Base-by-base conservation (phyloP, 2,113 vertebrate genomes). In the Corvus moneduloides region DNA sequence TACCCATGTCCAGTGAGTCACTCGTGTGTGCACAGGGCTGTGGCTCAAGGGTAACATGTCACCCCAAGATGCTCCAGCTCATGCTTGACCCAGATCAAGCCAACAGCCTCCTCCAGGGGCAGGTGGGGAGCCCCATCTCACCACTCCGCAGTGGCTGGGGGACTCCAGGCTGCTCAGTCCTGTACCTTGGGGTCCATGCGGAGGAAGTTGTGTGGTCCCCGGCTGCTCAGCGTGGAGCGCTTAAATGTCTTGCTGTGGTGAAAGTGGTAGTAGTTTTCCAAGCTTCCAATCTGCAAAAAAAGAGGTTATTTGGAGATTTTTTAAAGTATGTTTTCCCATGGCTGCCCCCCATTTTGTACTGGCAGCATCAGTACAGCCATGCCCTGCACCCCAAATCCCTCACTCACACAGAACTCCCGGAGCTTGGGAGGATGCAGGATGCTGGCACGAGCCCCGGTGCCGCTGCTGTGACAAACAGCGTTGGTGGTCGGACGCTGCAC, bases 231-330 rank as follows among this genome's bases (percentile, higher is more conserved):
- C 0, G 98, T 98, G 0, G 99, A 99, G 92, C 99, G 98, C 75
- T 98, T 99, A 7, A 99, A 98, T 0, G 99, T 99, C 94, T 97
- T 98, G 97, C 99, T 98, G 91, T 99, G 99, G 96, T 99, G 98
- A 83, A 99, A 99, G 96, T 99, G 99, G 91, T 99, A 99, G 87
- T 99, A 98, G 85, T 99, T 95, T 58, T 99, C 98, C 97, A 99
- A 96, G 95, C 93, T 98, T 74, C 99, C 99, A 28, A 99, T 99
- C 99, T 99, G 87, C n/a, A 96, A 66, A 49, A 96, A 94, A 16
- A 75, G 6, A 33, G 8, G 5, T 39, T 23, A 44, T 7, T 24
- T 11, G 54, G 54, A 18, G 1, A 13, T 44, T 49, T 52, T 58
- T 73, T 8, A 3, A 56, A 48, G 16, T 19, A 1, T 43, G 8